Evolutionary conservation across 2,797 vertebrate species (phyloP), one percentile per base, ranked within the genome.

Genomic region (Crax fasciolata): DNA sequence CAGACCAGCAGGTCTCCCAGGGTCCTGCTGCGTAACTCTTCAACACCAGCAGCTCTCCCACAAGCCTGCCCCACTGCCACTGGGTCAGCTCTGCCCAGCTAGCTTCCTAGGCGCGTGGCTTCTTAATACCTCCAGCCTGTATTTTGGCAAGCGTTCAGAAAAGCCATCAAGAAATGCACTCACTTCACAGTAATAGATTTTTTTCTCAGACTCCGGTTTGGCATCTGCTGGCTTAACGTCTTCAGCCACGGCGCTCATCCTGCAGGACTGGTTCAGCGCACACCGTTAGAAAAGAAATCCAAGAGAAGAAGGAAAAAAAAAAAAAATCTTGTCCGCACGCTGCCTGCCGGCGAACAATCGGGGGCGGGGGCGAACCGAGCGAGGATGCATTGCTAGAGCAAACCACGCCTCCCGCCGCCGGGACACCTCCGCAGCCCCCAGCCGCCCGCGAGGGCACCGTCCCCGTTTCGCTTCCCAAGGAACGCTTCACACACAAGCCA

Each of bases 111-210:
- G 4, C 44, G 17, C 8, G 3, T 0, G 11, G 9, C 8, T 28
- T 35, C 46, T 62, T 25, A 10, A 2, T 0, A 6, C 8, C 51
- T 14, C 1, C 5, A 0, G 32, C 32, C 82, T 5, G 21, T 30
- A 9, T n/a, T 61, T 58, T 6, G 80, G 13, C 61, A n/a, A 0
- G 4, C 0, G 18, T 13, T 13, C 55, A 3, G 17, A 38, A 67
- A 38, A 49, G 12, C 4, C 71, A 38, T 3, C 54, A 12, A 19
- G 25, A 79, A 71, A 67, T 5, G 1, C 57, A 94, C 96, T 94
- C 90, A 96, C 96, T 30, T 96, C 73, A 41, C 96, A 97, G n/a
- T 87, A 96, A 43, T 93, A 92, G 8, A 43, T 61, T 1, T 54
- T 86, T 9, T 59, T 84, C 20, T 65, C 65, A 7, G 75, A 41